Evolutionary conservation across 2,797 vertebrate genomes (phyloP).

Genomic region (Cyclura pinguis): DNA sequence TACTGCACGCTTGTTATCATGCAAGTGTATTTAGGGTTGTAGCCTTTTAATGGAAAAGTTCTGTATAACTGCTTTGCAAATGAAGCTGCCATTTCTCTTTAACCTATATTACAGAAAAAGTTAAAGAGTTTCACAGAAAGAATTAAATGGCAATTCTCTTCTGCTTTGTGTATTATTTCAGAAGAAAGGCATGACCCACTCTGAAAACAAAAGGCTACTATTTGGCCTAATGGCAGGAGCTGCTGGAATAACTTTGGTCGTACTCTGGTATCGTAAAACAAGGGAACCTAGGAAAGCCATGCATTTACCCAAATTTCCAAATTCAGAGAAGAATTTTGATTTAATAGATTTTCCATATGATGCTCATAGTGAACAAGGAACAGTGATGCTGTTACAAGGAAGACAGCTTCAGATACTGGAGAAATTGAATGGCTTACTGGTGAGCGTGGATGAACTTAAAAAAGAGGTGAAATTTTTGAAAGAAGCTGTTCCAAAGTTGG

Average conservation of each 20-base stretch:
- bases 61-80: neutral
- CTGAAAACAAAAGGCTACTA: conserved; percentile 86
- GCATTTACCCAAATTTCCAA: conserved; percentile 38
- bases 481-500: conserved; percentile 87
- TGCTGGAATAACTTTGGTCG: conserved; percentile 87
- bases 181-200: conserved; percentile 84
- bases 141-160: neutral
- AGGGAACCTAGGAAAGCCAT: conserved; percentile 49
- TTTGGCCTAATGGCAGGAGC: conserved; percentile 89
- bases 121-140: neutral
- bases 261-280: conserved; percentile 82
- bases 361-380: conserved; percentile 60
- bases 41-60: neutral
- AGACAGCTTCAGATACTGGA: conserved; percentile 89
- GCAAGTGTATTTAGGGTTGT: neutral
- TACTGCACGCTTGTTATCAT: neutral
- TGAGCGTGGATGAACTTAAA: conserved; percentile 91
- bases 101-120: neutral
- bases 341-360: conserved; percentile 58
- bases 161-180: conserved; percentile 64
- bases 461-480: conserved; percentile 90
- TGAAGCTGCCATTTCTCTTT: neutral
- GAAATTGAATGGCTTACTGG: conserved; percentile 88
- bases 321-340: conserved; percentile 47
- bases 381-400: conserved; percentile 71